Percentiles rank a stretch among this genome's conserved stretches.
phyloP scores from a whole-genome alignment of 92 coral and sea anemone species.

The Metridium senile region DNA sequence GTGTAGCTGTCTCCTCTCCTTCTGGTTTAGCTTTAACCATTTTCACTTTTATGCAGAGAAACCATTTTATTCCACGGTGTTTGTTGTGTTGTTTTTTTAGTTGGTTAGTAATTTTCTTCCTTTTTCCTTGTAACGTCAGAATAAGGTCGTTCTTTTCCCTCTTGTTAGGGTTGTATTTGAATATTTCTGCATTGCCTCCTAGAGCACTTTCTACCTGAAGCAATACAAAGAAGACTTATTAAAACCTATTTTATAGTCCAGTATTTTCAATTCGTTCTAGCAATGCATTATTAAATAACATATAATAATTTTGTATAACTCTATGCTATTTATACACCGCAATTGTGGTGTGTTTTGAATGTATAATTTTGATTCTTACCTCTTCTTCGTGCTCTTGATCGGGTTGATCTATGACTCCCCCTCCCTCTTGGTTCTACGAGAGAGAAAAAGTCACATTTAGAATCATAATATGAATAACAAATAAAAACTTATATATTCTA shows the following conservation, averaged over 20 bases:
- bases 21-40: conserved; percentile 37
- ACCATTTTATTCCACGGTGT: conserved; percentile 23
- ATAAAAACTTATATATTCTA: no score
- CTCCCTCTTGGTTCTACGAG: no score
- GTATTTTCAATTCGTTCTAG: not conserved
- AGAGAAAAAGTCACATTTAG: no score
- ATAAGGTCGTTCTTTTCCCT: conserved; percentile 26
- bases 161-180: conserved; percentile 31
- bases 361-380: no score
- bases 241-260: not conserved
- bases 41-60: conserved; percentile 29
- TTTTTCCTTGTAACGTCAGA: conserved; percentile 21
- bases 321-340: no score
- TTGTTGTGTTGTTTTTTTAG: not conserved
- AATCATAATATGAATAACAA: no score
- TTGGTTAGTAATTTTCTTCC: not conserved
- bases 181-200: conserved; percentile 19
- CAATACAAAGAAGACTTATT: not conserved
- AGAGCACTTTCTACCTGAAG: conserved; percentile 23
- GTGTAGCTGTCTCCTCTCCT: conserved; percentile 13
- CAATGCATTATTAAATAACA: no score
- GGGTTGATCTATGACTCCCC: no score
- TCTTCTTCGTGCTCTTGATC: no score
- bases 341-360: no score
- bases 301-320: no score